Conservation (phyloP, 2,888 invertebrate species). For the Orchesella flavescens region DNA sequence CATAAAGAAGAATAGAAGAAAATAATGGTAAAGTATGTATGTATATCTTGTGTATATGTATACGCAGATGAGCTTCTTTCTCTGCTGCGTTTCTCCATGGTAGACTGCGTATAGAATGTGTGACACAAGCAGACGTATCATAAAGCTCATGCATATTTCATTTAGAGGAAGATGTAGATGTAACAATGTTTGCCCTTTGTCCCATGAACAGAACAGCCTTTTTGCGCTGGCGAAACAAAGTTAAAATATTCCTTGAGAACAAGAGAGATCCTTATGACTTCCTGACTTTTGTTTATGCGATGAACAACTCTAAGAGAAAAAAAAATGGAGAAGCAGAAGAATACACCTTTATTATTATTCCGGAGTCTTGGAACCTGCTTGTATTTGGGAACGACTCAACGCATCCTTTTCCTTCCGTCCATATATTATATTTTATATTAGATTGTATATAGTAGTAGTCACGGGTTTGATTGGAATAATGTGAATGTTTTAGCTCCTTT, state of each 20-base stretch:
- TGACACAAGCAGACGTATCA: too few species aligned
- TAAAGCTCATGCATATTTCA: constrained; percentile 17
- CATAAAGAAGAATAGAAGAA: too few species aligned
- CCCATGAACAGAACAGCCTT: not conserved
- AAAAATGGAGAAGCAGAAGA: not conserved
- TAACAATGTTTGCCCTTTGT: constrained; percentile 17
- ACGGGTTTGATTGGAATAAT: constrained; percentile 4
- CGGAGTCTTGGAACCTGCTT: not conserved
- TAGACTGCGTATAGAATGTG: too few species aligned
- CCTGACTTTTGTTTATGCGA: constrained; percentile 14
- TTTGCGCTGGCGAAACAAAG: not conserved
- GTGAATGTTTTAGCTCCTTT: too few species aligned
- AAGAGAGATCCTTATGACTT: constrained; percentile 15
- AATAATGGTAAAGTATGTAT: too few species aligned
- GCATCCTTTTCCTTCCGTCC: too few species aligned
- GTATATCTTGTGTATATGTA: too few species aligned
- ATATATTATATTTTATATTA: too few species aligned
- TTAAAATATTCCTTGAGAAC: not conserved
- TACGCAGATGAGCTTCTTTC: too few species aligned
- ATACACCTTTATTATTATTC: not conserved
- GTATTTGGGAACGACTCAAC: too few species aligned
- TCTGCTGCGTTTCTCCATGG: too few species aligned
- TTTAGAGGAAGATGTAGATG: constrained; percentile 6
- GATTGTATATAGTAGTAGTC: too few species aligned
- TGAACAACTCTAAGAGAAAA: not conserved